A percentile compares a stretch with the other conserved stretches of the same genome.
These are phyloP conservation scores for Pantherophis alleghaniensis DNA, from an alignment of 2,797 vertebrate species.

Conservation along the genomic window DNA sequence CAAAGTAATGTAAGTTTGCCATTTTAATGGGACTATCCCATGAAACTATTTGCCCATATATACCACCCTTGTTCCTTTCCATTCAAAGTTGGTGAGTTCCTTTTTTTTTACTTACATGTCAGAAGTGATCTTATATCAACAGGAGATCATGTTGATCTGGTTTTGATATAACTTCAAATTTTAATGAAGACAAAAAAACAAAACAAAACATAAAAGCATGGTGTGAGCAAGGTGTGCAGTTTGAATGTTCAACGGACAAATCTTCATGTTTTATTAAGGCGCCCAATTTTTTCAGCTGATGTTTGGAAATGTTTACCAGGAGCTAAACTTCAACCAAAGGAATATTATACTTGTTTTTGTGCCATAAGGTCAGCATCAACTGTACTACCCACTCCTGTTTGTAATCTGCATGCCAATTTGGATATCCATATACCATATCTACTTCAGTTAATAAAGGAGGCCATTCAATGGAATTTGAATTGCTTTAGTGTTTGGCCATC, in stretches of 20 bases:
- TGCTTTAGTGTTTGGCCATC: neutral
- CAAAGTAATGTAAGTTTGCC: neutral
- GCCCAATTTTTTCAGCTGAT: neutral
- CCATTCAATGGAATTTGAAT: neutral
- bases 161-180: neutral
- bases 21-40: neutral
- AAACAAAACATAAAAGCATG: neutral
- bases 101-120: neutral
- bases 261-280: neutral
- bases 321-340: neutral
- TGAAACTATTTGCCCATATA: neutral
- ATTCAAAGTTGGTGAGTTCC: neutral
- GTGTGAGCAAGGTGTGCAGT: neutral
- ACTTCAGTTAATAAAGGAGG: neutral
- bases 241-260: neutral
- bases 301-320: neutral
- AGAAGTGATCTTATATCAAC: neutral
- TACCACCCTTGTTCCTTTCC: neutral
- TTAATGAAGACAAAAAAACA: neutral
- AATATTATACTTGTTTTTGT: neutral
- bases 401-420: neutral
- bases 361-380: neutral
- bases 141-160: neutral
- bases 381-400: neutral
- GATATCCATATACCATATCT: neutral